Evolutionary conservation across 2,797 vertebrate species (phyloP).

Genomic region (Philypnodon macrostomus): DNA sequence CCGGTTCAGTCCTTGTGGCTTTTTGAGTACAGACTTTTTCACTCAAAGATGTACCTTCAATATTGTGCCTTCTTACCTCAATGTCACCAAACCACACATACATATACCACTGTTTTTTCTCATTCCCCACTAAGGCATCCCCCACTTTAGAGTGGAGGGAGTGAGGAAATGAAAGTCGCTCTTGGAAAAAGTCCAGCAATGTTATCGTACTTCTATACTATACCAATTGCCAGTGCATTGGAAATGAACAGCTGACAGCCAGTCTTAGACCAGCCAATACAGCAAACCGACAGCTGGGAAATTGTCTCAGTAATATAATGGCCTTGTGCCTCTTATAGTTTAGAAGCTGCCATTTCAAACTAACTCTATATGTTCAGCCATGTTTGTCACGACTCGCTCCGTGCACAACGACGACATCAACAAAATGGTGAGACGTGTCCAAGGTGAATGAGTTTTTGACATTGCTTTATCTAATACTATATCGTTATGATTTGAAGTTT

Average conservation of each 20-base stretch:
- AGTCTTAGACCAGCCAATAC: constrained; percentile 18
- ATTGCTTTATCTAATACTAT: constrained; percentile 1
- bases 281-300: constrained; percentile 55
- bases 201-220: constrained; percentile 9
- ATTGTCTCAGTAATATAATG: constrained; percentile 43
- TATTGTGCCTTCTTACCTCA: too few relatives aligned
- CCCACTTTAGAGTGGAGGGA: constrained; percentile 17
- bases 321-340: constrained; percentile 41
- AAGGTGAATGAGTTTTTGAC: constrained; percentile 1
- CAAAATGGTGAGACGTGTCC: neutral
- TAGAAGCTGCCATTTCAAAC: constrained; percentile 33
- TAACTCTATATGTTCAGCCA: constrained; percentile 19
- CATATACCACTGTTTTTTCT: constrained; percentile 28
- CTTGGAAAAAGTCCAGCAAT: constrained; percentile 12
- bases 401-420: neutral
- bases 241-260: constrained; percentile 51
- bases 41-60: too few relatives aligned
- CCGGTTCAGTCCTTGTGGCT: too few relatives aligned
- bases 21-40: too few relatives aligned
- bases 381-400: neutral
- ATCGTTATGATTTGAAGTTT: neutral
- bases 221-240: neutral
- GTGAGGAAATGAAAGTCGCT: constrained; percentile 36
- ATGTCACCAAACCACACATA: constrained; percentile 5
- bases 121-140: constrained; percentile 24